These are phyloP conservation scores for Sinocyclocheilus anophthalmus DNA, from an alignment of 2,113 vertebrate genomes.

Conservation along the genomic window DNA sequence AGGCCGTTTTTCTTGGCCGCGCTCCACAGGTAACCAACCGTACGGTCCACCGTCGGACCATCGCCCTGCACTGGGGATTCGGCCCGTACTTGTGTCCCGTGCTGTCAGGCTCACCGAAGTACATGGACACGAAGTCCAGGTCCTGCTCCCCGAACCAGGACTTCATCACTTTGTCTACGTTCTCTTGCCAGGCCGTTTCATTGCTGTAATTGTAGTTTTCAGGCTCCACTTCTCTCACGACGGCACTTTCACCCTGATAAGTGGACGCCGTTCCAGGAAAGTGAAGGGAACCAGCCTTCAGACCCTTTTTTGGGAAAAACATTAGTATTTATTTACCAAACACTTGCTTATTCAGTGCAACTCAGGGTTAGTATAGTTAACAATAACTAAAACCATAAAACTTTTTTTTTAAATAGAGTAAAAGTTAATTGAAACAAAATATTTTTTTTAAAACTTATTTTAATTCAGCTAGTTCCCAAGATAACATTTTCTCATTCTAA, in stretches of 20 bases:
- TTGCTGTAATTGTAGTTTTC: constrained; percentile 75
- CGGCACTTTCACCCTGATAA: constrained; percentile 77
- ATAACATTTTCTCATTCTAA: no score
- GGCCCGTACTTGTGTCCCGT: constrained; percentile 81
- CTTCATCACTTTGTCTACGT: constrained; percentile 78
- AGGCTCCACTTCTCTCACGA: constrained; percentile 76
- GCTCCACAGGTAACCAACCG: no score
- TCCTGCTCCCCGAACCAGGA: constrained; percentile 77
- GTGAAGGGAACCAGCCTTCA: constrained; percentile 86
- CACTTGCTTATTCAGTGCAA: no score
- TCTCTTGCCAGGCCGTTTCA: constrained; percentile 79
- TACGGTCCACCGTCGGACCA: no score
- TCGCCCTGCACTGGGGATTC: no score
- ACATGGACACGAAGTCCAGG: constrained; percentile 86
- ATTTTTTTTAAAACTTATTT: no score
- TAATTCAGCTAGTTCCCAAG: no score
- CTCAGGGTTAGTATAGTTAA: not conserved
- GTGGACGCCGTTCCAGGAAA: constrained; percentile 84
- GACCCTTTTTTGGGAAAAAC: constrained; percentile 73
- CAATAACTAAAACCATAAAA: no score
- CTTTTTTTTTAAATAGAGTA: no score
- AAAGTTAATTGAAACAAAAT: no score
- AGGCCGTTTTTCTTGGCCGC: no score
- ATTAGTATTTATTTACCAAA: no score
- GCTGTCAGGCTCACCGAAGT: constrained; percentile 88